Base-by-base conservation (phyloP, 2,888 invertebrate species). In the Pediacus dermestoides region DNA sequence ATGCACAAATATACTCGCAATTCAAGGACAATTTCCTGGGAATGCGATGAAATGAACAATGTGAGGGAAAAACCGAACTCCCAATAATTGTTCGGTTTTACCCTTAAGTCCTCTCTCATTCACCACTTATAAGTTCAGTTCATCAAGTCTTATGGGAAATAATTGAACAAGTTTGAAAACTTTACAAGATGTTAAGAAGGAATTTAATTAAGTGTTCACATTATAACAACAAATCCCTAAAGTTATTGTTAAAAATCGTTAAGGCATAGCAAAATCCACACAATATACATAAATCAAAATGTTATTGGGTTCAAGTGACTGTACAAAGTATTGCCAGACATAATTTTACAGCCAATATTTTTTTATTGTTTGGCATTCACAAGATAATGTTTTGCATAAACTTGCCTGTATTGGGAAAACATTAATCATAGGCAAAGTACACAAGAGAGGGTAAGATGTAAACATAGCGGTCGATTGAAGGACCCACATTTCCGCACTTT, bases 191-290 rank as follows among this genome's bases (percentile, higher is more conserved):
- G 47, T 49, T 49, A 36, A 37, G 43, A 27, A 30, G 42, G 43
- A 44, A 44, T 47, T 52, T 52, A 49, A 52, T 52, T 49, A 51
- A 52, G 51, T 48, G 36, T 39, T 35, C 27, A 39, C 42, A 39
- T 46, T 48, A 48, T 28, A 46, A 30, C 39, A 16, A n/a, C n/a
- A n/a, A n/a, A n/a, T n/a, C n/a, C n/a, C n/a, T n/a, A n/a, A n/a
- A n/a, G n/a, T n/a, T n/a, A n/a, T n/a, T n/a, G n/a, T n/a, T n/a
- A n/a, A n/a, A n/a, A n/a, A n/a, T n/a, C n/a, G n/a, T n/a, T n/a
- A n/a, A n/a, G n/a, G n/a, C n/a, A n/a, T n/a, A n/a, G n/a, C n/a
- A n/a, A n/a, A n/a, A n/a, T n/a, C n/a, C n/a, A n/a, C n/a, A n/a
- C n/a, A n/a, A n/a, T n/a, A n/a, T n/a, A n/a, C n/a, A n/a, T n/a